Evolutionary conservation across 2,113 vertebrate species (phyloP).

Genomic region (Neopipo cinnamomea): DNA sequence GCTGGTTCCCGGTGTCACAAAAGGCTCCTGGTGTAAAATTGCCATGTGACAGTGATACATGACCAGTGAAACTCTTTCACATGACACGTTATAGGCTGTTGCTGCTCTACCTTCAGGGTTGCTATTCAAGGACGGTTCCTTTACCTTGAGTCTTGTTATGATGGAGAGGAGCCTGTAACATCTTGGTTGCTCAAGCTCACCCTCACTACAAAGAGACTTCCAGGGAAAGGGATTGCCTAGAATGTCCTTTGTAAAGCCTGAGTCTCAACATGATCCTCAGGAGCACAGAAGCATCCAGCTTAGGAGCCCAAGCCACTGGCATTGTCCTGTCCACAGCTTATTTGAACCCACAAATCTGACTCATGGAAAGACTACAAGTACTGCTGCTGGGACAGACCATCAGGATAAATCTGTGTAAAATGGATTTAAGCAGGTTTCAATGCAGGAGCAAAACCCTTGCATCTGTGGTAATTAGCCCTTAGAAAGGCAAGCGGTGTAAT

Average conservation of each 20-base stretch:
- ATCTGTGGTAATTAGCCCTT: neutral
- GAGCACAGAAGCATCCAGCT: neutral
- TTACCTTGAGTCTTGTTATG: neutral
- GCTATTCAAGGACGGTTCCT: neutral
- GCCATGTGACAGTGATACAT: neutral
- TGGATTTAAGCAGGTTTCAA: neutral
- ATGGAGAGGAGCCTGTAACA: neutral
- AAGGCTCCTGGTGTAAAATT: neutral
- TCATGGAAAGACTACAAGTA: neutral
- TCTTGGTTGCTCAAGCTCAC: neutral
- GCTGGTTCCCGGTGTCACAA: neutral
- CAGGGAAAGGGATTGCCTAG: neutral
- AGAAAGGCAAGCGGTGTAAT: neutral
- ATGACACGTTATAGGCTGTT: neutral
- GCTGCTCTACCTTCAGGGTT: neutral
- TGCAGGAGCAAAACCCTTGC: neutral
- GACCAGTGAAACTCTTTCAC: neutral
- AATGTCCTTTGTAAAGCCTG: neutral
- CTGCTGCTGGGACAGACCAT: neutral
- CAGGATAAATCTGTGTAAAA: neutral
- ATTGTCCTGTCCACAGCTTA: neutral
- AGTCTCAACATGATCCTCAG: fast-evolving
- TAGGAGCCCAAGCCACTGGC: neutral
- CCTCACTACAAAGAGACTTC: neutral
- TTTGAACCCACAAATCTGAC: neutral